Evolutionary conservation across 1,140 invertebrate genomes (phyloP), one percentile per base, ranked within the genome.

Genomic region (Orius insidiosus): DNA sequence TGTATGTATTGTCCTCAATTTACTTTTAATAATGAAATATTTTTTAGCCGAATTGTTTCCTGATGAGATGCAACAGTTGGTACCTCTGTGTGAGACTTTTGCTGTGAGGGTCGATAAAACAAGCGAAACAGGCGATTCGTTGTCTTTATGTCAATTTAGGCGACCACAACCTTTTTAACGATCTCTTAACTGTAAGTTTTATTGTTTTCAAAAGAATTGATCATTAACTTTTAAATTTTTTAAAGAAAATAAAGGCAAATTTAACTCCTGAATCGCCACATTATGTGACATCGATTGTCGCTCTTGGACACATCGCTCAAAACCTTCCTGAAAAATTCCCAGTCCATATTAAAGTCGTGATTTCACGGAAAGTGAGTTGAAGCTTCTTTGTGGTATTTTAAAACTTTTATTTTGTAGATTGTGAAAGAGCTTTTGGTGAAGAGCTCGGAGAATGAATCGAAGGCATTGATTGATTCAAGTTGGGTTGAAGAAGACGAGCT

Each of bases 391-490:
- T n/a, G n/a, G n/a, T n/a, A n/a, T n/a, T n/a, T n/a, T n/a, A n/a
- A 24, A 24, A 24, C 24, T 24, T n/a, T n/a, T 24, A 7, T 24
- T 48, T 59, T 62, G 9, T 57, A 83, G 70, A 86, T 97, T 60
- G 89, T 96, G 1, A 94, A 94, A 66, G 89, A 95, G 59, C 69
- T 96, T 1, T 65, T 97, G 14, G 89, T 95, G 52, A 85, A 90
- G 58, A 85, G 87, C 58, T 68, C 64, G 3, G 68, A 67, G 45
- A 72, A 65, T 55, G 60, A 61, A 44, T 31, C 45, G 13, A 46
- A 36, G 7, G 24, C 45, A 11, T 4, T 59, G 61, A 63, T 67
- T 1, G 76, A 75, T 13, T 74, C 71, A 6, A 73, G 79, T 16
- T 96, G 92, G 90, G 90, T 85, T 65, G 62, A 72, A 1, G 85